Evolutionary conservation across 2,113 vertebrate species (phyloP).

Genomic region (Glareola pratincola): DNA sequence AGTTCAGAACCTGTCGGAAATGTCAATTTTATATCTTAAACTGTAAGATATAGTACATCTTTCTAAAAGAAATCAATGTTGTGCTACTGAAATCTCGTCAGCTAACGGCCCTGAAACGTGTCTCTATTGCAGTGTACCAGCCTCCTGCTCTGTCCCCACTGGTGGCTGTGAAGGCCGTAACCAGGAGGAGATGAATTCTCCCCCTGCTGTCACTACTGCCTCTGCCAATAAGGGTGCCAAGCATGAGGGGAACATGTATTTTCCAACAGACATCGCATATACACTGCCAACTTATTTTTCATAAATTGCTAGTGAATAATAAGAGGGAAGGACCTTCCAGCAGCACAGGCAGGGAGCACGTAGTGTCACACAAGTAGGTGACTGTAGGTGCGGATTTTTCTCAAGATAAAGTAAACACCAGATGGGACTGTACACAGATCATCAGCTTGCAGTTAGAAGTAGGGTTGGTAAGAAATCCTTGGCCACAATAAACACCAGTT

Average conservation of each 20-base stretch:
- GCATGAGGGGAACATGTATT: not conserved
- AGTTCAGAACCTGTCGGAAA: not conserved
- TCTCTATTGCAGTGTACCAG: not conserved
- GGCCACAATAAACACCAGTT: not conserved
- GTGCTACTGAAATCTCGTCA: not conserved
- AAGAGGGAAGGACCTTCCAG: not conserved
- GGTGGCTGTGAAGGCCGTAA: not conserved
- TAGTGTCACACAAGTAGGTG: not conserved
- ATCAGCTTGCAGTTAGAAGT: not conserved
- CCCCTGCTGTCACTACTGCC: not conserved
- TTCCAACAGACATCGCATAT: not conserved
- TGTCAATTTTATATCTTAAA: not conserved
- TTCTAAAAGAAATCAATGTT: not conserved
- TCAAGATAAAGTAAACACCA: not conserved
- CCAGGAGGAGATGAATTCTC: not conserved
- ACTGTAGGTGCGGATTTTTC: not conserved
- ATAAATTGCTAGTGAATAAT: not conserved
- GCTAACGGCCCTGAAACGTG: not conserved
- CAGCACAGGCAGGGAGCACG: not conserved
- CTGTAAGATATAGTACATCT: not conserved
- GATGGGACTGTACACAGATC: not conserved
- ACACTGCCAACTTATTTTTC: not conserved
- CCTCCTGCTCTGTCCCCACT: rapidly evolving
- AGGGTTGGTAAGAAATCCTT: not conserved
- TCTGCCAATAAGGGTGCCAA: not conserved